Conservation (phyloP, 2,888 invertebrate genomes). For the Aproaerema taeniolella region DNA sequence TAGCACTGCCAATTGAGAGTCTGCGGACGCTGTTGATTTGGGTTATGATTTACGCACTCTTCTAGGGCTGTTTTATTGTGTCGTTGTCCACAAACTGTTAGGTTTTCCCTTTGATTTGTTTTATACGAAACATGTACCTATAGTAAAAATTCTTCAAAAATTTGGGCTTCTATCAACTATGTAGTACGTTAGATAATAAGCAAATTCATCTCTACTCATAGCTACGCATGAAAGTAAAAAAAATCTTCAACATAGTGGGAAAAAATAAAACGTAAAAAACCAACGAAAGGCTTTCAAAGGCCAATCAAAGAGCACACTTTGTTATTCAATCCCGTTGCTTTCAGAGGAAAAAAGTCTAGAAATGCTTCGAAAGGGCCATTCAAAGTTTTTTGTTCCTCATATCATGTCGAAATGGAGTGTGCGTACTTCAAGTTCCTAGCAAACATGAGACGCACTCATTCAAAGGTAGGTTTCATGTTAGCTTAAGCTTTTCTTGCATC, state of each 20-base stretch:
- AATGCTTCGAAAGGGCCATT: slow-evolving; percentile 45
- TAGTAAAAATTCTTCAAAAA: too few relatives aligned
- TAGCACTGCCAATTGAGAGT: slow-evolving; percentile 9
- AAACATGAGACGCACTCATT: slow-evolving; percentile 70
- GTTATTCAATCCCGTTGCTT: slow-evolving; percentile 52
- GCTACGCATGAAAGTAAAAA: too few relatives aligned
- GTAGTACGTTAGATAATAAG: too few relatives aligned
- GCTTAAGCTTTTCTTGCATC: slow-evolving; percentile 5
- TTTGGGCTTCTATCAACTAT: too few relatives aligned
- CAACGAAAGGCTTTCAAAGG: slow-evolving; percentile 27
- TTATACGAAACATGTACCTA: too few relatives aligned
- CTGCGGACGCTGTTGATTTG: slow-evolving; percentile 6
- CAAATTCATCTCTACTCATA: too few relatives aligned
- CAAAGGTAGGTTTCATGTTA: slow-evolving; percentile 27
- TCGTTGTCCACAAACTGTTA: too few relatives aligned
- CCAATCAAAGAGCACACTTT: slow-evolving; percentile 51
- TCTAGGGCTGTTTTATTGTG: too few relatives aligned
- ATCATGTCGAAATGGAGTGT: slow-evolving; percentile 63
- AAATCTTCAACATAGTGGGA: too few relatives aligned
- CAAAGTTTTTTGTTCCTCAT: slow-evolving; percentile 42
- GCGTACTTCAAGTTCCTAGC: slow-evolving; percentile 46
- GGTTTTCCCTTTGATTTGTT: too few relatives aligned
- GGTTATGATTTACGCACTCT: slow-evolving; percentile 11
- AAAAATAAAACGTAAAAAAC: too few relatives aligned
- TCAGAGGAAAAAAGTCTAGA: slow-evolving; percentile 38